Percentiles rank a stretch among this genome's conserved stretches.
These are phyloP conservation scores for Leucophenga montana DNA, from an alignment of 2,888 invertebrate genomes.

Conservation along the genomic window DNA sequence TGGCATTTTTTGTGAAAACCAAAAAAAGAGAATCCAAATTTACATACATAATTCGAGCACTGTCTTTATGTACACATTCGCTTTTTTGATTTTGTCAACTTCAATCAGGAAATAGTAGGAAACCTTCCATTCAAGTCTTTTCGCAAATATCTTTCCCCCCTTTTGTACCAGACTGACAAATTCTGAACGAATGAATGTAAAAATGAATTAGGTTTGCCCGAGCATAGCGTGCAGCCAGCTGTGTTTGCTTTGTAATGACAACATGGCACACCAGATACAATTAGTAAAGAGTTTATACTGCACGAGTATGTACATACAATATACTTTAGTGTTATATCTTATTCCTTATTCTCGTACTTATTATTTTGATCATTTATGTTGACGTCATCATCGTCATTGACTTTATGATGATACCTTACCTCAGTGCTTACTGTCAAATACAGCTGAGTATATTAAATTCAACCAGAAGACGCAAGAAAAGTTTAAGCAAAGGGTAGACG, in stretches of 20 bases:
- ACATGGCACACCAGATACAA: not conserved
- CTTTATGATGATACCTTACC: not conserved
- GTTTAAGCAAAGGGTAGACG: too few relatives aligned
- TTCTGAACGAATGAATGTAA: not conserved
- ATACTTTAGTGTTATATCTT: not conserved
- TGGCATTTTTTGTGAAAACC: too few relatives aligned
- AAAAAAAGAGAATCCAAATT: too few relatives aligned
- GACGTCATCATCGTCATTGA: not conserved
- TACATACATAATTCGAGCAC: too few relatives aligned
- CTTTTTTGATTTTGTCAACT: too few relatives aligned
- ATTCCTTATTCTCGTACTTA: not conserved
- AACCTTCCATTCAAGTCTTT: conserved; percentile 18
- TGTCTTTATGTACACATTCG: too few relatives aligned
- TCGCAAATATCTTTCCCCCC: too few relatives aligned
- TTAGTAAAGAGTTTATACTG: not conserved
- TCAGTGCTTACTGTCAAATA: too few relatives aligned
- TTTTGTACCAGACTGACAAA: too few relatives aligned
- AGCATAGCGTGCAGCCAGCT: not conserved
- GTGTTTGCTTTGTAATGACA: not conserved
- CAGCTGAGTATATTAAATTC: too few relatives aligned
- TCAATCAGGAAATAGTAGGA: conserved; percentile 1
- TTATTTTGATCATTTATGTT: not conserved
- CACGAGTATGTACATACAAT: not conserved
- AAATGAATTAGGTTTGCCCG: not conserved
- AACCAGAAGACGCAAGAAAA: too few relatives aligned